Evolutionary conservation across 1,140 invertebrate genomes (phyloP), one percentile per base, ranked within the genome.

Genomic region (Drosophila persimilis): DNA sequence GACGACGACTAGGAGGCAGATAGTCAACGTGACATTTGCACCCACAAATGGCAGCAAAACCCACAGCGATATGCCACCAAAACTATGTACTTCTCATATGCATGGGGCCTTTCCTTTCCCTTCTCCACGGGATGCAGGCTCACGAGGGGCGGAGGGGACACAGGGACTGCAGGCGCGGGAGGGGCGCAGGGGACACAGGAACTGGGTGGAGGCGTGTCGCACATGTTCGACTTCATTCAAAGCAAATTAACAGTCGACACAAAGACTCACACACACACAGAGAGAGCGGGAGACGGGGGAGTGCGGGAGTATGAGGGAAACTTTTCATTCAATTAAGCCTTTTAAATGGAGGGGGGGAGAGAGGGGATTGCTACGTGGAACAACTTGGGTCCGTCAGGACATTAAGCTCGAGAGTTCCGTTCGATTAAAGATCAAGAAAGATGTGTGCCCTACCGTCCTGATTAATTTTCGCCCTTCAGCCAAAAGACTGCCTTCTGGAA

Each of bases 11-110:
- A 63, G 63, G 44, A 60, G 55, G 64, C 77, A 80, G 81, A 85
- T 77, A 85, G 81, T 85, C 81, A 86, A 85, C 77, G 84, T 85
- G 81, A 85, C 81, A 88, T 86, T 86, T 85, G 64, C 73, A 88
- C 83, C 83, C 81, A 46, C 83, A 86, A 85, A 86, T 86, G 81
- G 77, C 73, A 63, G 48, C 64, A 39, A 39, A 39, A 84, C 60
- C 75, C 65, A 75, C 70, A 43, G 64, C 47, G 60, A 76, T 60
- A 65, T 75, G 54, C 50, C 72, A 67, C 67, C 59, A 54, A 73
- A 39, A 77, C 66, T 79, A 71, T 58, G 58, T 58, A 43, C 50
- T 60, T 47, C 51, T 15, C 44, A 70, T 60, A 55, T 47, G 29
- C 74, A 75, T 52, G 58, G 15, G 6, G 24, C 24, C 7, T 45